Conservation (phyloP, 2,888 invertebrate genomes). For the Neoaliturus tenellus region DNA sequence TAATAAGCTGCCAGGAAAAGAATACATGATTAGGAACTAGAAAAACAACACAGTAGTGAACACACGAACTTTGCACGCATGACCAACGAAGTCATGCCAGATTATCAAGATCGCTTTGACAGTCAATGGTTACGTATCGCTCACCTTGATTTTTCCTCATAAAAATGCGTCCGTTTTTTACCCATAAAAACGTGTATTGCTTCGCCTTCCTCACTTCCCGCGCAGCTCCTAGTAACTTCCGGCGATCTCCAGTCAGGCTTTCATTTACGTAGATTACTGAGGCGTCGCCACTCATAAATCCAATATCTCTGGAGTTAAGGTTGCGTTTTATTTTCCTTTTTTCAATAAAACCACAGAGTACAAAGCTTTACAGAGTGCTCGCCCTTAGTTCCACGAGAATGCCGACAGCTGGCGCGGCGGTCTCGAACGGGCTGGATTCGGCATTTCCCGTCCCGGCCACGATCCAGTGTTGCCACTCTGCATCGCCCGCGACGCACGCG, state of each 20-base stretch:
- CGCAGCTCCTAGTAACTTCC: conserved; percentile 27
- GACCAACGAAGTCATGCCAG: neutral
- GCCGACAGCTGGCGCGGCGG: too few species aligned
- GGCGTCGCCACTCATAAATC: conserved; percentile 3
- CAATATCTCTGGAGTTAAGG: conserved; percentile 1
- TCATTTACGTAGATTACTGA: conserved; percentile 27
- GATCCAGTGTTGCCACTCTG: too few species aligned
- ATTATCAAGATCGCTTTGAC: neutral
- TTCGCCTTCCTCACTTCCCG: conserved; percentile 3
- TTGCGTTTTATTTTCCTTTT: conserved; percentile 6
- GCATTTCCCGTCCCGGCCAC: too few species aligned
- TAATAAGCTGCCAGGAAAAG: too few species aligned
- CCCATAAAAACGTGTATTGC: conserved; percentile 39
- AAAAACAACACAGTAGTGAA: too few species aligned
- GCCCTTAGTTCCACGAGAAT: too few species aligned
- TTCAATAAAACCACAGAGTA: too few species aligned
- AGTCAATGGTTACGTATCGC: neutral
- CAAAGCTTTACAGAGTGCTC: too few species aligned
- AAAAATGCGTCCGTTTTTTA: conserved; percentile 16
- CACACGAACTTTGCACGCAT: too few species aligned
- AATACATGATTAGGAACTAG: too few species aligned
- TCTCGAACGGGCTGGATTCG: too few species aligned
- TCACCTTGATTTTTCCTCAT: conserved; percentile 15
- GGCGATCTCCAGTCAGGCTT: neutral
- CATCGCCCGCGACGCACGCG: too few species aligned